A percentile compares a stretch with the other conserved stretches of the same genome.
Conservation (phyloP, 1,140 invertebrate genomes). For the Contarinia nasturtii region DNA sequence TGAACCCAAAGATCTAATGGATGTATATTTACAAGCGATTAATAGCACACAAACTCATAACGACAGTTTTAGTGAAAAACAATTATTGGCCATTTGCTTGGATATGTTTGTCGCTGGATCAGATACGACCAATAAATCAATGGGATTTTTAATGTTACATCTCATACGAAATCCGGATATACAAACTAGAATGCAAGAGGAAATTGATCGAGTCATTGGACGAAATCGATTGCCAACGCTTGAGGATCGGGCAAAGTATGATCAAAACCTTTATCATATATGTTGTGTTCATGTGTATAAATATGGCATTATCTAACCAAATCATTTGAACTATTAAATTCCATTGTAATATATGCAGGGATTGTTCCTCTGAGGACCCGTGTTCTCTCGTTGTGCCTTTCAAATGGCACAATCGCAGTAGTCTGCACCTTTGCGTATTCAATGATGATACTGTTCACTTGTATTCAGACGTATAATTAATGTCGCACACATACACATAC, state of each 20-base stretch:
- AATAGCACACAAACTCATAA: constrained; percentile 27
- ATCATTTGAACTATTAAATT: too few species aligned
- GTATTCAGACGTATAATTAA: too few species aligned
- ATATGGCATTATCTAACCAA: too few species aligned
- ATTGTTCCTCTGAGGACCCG: too few species aligned
- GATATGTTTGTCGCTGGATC: constrained; percentile 69
- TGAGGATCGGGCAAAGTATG: constrained; percentile 43
- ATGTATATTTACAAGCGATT: constrained; percentile 55
- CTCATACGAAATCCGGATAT: constrained; percentile 57
- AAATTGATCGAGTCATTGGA: constrained; percentile 60
- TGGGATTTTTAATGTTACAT: constrained; percentile 59
- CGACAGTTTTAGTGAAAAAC: constrained; percentile 35
- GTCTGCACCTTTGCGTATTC: too few species aligned
- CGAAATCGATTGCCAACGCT: constrained; percentile 41
- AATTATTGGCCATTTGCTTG: constrained; percentile 53
- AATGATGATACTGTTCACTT: too few species aligned
- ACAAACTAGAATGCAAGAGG: constrained; percentile 55
- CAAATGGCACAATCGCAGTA: too few species aligned
- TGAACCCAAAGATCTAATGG: constrained; percentile 64
- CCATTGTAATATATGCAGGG: too few species aligned
- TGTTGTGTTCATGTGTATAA: too few species aligned
- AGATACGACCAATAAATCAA: constrained; percentile 59
- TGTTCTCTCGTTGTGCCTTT: too few species aligned
- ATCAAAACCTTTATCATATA: too few species aligned
- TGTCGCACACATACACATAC: too few species aligned